Base-by-base conservation (phyloP, 2,888 invertebrate species). In the Liposcelis brunnea region DNA sequence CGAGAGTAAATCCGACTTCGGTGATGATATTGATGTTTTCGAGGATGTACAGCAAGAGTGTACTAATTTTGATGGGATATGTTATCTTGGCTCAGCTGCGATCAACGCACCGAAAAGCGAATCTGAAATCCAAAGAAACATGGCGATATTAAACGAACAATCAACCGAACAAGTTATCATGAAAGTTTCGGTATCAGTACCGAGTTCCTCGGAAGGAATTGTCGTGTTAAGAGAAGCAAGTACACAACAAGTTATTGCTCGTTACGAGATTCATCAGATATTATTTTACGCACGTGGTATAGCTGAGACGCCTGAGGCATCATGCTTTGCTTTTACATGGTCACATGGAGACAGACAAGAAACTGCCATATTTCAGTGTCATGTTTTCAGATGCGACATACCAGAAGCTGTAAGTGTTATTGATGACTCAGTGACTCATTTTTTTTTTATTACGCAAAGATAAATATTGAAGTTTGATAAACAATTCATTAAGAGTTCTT, bases 301-400 rank as follows among this genome's bases (percentile, higher is more conserved):
- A 31, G 74, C 77, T 10, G 82, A 80, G 40, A 80, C 84, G 15
- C 69, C 74, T 1, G 93, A 94, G 55, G 79, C 82, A 0, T 77
- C 86, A n/a, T 97, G 97, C 65, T 97, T 97, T 68, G 95, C 95
- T 7, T 95, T 97, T 66, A 95, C 95, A 0, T 94, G 91, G 79
- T 21, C 56, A 54, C 90, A 91, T 60, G 93, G 93, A 1, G 87
- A 89, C 56, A 81, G 81, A 31, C 75, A 77, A 53, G 86, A 87
- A 64, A 79, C 82, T 1, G 81, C 87, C 40, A 80, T 94, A 50
- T 94, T 93, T 63, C 87, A 94, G 64, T 97, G 97, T 68, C 95
- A 97, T 67, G 90, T 93, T 42, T 98, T 97, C 67, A 76, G 93
- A 48, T 95, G 94, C 65, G 87, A 90, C 61, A 84, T 89, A 59